Evolutionary conservation across 2,797 vertebrate genomes (phyloP), one percentile per base, ranked within the genome.

Genomic region (Smutsia gigantea): DNA sequence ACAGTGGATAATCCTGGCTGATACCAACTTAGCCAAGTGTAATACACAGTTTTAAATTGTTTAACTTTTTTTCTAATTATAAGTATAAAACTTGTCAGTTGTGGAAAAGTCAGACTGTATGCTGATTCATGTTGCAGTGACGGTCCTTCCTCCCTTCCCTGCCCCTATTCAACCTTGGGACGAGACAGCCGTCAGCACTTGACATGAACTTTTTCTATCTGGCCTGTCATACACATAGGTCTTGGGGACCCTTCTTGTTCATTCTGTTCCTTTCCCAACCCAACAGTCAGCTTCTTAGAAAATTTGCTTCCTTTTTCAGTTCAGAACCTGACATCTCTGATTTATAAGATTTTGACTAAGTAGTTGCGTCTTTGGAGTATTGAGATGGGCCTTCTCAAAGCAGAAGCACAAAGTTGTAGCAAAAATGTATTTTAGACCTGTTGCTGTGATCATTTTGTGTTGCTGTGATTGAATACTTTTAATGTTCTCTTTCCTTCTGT

Each of bases 381-480:
- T 13, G n/a, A 86, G 61, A 29, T 75, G 81, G 51, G 7, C 55
- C 61, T 81, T 8, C 39, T 63, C 27, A 2, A 57, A 61, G 13
- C 21, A 11, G 4, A 74, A 29, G 90, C 42, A 7, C 27, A 23
- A 1, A 83, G 89, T 31, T 18, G 31, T 8, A 59, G 39, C 34
- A 27, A 4, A 51, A 5, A 9, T 8, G 29, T 31, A 69, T 55
- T 69, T 23, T 39, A 29, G 34, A 14, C 5, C n/a, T n/a, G 86
- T 68, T 25, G 34, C 49, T 6, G 7, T n/a, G 13, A 6, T 51
- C 9, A 8, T 77, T 53, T 11, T 74, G 82, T 51, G 34, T 31
- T 31, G 0, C 29, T 17, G 25, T 23, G 1, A n/a, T 42, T 72
- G 23, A 1, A 1, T 7, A 17, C 31, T 2, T 31, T 0, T 0